Base-by-base conservation (phyloP, 2,888 invertebrate genomes). In the Drosophila pseudotakahashii region DNA sequence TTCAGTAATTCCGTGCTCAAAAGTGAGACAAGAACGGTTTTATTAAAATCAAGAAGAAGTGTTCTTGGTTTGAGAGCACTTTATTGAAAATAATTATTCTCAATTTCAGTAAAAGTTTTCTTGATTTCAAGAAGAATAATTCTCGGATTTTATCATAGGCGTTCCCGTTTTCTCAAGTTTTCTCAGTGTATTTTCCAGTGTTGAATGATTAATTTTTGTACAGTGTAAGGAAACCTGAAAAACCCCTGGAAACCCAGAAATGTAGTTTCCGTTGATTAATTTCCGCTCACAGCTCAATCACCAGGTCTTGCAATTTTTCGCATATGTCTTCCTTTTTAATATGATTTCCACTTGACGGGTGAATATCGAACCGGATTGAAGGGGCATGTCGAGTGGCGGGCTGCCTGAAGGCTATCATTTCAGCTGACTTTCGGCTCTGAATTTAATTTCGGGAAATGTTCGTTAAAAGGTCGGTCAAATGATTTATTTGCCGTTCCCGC, bases 191-290 rank as follows among this genome's bases (percentile, higher is more conserved):
- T n/a, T n/a, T n/a, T n/a, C 19, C 19, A 19, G 2, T 19, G 19
- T 2, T 19, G 2, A 19, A 19, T 19, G 19, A 1, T 19, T 19
- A 19, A 19, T 19, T 19, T 19, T 26, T 26, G 5, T 37, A 7
- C 11, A 14, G 14, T 48, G 48, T 34, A n/a, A 11, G 11, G 3
- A 13, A 30, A 26, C 34, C 42, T 34, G 34, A 58, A 37, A 39
- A 63, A 53, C 45, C 68, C 54, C 14, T 67, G 71, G 57, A 37
- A 36, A 58, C 48, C 52, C 61, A 54, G 74, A 72, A 78, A 89
- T 84, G 81, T 76, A 77, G 85, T 89, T 89, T 88, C 89, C 85
- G 85, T 81, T 78, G 80, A 88, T 86, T 86, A 87, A 89, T 86
- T 89, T 87, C 85, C 85, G 78, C 60, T 84, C 79, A 81, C 77